Evolutionary conservation across 2,113 vertebrate genomes (phyloP).

Genomic region (Meriones unguiculatus): DNA sequence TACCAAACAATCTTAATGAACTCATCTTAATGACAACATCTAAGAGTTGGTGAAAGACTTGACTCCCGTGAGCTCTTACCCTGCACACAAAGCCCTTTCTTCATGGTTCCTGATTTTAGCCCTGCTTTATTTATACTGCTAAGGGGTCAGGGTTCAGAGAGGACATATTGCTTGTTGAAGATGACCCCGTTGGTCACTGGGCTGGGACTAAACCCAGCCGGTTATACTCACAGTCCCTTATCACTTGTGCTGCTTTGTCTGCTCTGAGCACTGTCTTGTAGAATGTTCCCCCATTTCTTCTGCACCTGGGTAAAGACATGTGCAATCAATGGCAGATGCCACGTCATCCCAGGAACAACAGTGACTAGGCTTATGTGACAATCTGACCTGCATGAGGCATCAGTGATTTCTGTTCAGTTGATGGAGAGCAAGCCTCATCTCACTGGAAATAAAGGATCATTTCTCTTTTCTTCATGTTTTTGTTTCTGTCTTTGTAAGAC

Average conservation of each 20-base stretch:
- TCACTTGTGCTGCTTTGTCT: background rate
- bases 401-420: background rate
- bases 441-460: background rate
- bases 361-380: background rate
- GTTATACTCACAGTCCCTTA: background rate
- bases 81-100: background rate
- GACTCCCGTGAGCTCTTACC: background rate
- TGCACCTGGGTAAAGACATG: background rate
- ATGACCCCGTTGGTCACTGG: background rate
- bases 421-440: background rate
- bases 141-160: background rate
- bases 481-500: too few relatives aligned
- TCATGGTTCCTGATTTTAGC: background rate
- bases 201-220: background rate
- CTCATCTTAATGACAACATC: background rate
- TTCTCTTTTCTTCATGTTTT: background rate
- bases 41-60: background rate
- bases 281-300: background rate
- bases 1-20: background rate
- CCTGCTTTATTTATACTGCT: background rate
- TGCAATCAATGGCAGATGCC: background rate
- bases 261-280: background rate
- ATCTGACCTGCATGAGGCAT: rapidly evolving
- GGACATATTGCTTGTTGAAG: background rate
- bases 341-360: background rate